A percentile compares a stretch with the other conserved stretches of the same genome.
phyloP scores from a whole-genome alignment of 2,888 invertebrate genomes.

The Cancer borealis region DNA sequence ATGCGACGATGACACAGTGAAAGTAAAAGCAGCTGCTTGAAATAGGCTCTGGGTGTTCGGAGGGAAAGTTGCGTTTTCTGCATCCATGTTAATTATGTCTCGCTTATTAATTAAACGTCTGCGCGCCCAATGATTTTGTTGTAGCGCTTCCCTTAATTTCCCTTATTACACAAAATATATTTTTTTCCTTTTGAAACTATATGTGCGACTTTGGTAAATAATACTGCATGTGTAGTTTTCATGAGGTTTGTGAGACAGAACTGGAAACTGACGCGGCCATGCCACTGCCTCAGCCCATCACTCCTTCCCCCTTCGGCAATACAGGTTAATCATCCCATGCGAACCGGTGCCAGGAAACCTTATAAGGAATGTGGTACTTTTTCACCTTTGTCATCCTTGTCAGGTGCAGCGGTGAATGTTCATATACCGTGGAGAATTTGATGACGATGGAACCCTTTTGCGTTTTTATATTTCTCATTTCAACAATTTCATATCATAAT shows the following conservation, averaged over 20 bases:
- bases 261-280: neutral
- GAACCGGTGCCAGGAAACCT: neutral
- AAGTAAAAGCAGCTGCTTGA: neutral
- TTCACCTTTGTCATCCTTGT: neutral
- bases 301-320: neutral
- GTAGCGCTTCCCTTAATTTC: neutral
- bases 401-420: neutral
- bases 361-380: no score
- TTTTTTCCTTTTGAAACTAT: neutral
- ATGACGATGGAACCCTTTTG: neutral
- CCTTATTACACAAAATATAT: neutral
- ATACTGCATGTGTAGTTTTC: neutral
- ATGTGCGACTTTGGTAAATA: neutral
- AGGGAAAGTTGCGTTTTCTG: neutral
- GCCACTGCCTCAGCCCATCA: neutral
- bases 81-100: neutral
- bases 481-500: neutral
- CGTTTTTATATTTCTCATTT: neutral
- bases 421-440: neutral
- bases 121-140: neutral
- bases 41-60: neutral
- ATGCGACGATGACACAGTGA: neutral
- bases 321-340: neutral
- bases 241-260: neutral
- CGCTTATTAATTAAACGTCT: neutral